A percentile compares a stretch with the other conserved stretches of the same genome.
Conservation (phyloP, 2,113 vertebrate genomes). For the Austrofundulus limnaeus region DNA sequence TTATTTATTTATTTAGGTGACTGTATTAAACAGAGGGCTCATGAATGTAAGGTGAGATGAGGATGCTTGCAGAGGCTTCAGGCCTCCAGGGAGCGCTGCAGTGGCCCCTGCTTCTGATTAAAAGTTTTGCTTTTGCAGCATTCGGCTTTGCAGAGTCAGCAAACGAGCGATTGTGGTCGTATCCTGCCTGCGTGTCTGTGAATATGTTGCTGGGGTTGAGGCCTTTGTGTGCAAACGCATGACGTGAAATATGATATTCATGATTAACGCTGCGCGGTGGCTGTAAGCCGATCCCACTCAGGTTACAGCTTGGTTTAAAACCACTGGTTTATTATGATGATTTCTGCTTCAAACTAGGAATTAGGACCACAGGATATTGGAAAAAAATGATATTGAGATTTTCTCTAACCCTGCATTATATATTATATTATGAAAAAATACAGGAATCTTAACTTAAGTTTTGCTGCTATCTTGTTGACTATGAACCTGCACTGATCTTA, state of each 20-base stretch:
- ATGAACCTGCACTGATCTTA: no score
- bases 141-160: constrained; percentile 58
- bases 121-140: constrained; percentile 59
- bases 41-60: constrained; percentile 31
- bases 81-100: constrained; percentile 46
- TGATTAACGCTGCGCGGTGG: neutral
- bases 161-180: constrained; percentile 55
- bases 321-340: neutral
- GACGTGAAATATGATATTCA: constrained; percentile 7
- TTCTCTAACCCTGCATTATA: no score
- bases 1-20: no score
- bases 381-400: no score
- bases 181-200: constrained; percentile 28
- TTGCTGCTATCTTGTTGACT: no score
- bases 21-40: neutral
- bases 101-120: constrained; percentile 52
- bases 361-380: no score
- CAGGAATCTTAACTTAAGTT: no score
- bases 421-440: no score
- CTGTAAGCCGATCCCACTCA: neutral
- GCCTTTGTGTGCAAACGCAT: constrained; percentile 3
- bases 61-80: constrained; percentile 11
- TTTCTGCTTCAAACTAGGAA: neutral
- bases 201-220: constrained; percentile 14
- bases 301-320: neutral